A percentile compares a stretch with the other conserved stretches of the same genome.
phyloP scores from a whole-genome alignment of 2,888 invertebrate species.

The Fissipunctia ypsillon region DNA sequence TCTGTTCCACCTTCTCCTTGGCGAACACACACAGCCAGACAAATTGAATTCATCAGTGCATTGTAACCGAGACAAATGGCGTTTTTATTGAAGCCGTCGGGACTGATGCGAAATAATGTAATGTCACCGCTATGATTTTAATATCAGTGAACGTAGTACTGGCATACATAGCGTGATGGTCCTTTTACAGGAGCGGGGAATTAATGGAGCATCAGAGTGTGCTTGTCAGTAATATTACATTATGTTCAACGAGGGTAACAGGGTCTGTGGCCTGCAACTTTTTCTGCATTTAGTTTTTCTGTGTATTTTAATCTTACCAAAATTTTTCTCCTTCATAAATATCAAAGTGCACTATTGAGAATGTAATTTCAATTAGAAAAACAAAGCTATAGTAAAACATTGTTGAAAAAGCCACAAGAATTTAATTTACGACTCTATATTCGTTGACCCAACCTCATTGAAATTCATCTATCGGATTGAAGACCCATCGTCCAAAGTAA shows the following conservation, averaged over 20 bases:
- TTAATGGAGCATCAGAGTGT: conserved; percentile 38
- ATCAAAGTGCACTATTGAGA: neutral
- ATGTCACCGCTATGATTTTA: conserved; percentile 64
- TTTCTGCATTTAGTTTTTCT: neutral
- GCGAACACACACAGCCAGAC: conserved; percentile 50
- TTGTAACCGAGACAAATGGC: conserved; percentile 74
- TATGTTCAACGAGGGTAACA: conserved; percentile 15
- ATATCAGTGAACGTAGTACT: conserved; percentile 48
- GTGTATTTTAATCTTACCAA: neutral
- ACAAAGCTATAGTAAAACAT: neutral
- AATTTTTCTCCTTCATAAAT: neutral
- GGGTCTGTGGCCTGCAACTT: neutral
- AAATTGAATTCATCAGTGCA: conserved; percentile 63
- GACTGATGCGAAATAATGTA: conserved; percentile 66
- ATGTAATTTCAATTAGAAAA: neutral
- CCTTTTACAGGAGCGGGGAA: conserved; percentile 22
- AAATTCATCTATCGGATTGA: conserved; percentile 27
- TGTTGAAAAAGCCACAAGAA: neutral
- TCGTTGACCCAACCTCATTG: conserved; percentile 24
- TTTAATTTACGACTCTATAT: neutral
- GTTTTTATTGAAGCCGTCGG: conserved; percentile 72
- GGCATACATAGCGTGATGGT: conserved; percentile 50
- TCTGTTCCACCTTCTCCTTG: neutral
- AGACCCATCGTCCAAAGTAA: conserved; percentile 21
- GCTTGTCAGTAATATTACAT: conserved; percentile 19